Conservation (phyloP, 2,113 vertebrate species). For the Cettia cetti region DNA sequence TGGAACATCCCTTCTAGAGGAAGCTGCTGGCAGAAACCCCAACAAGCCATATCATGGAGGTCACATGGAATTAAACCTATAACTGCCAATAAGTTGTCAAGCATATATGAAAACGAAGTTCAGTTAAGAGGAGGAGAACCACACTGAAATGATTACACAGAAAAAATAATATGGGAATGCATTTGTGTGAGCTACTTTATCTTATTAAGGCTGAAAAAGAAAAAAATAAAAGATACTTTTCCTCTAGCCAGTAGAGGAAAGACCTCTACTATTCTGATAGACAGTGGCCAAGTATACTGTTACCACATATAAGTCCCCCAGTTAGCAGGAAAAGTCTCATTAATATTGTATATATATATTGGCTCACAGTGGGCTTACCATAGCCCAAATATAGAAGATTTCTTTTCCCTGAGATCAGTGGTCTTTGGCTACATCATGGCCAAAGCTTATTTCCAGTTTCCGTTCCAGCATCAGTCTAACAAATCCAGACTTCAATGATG, state of each 20-base stretch:
- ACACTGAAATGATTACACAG: neutral
- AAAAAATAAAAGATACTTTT: neutral
- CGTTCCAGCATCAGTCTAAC: neutral
- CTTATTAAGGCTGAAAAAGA: neutral
- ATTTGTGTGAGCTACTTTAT: neutral
- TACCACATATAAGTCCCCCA: neutral
- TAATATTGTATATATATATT: slow-evolving; percentile 3
- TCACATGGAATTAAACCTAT: neutral
- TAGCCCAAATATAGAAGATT: neutral
- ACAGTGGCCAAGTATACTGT: neutral
- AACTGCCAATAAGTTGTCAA: neutral
- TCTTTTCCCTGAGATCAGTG: neutral
- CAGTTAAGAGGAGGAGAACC: neutral
- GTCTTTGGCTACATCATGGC: slow-evolving; percentile 9
- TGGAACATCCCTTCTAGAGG: neutral
- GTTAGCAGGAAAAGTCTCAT: slow-evolving; percentile 31
- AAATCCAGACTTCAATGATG: neutral
- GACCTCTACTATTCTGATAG: neutral
- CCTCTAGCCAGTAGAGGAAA: neutral
- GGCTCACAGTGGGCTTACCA: neutral
- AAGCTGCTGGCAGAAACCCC: neutral
- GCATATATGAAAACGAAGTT: neutral
- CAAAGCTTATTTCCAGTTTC: slow-evolving; percentile 6
- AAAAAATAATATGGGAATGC: neutral
- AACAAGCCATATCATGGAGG: neutral